Evolutionary conservation across 2,113 vertebrate species (phyloP), one percentile per base, ranked within the genome.

Genomic region (Bathybates hornii): DNA sequence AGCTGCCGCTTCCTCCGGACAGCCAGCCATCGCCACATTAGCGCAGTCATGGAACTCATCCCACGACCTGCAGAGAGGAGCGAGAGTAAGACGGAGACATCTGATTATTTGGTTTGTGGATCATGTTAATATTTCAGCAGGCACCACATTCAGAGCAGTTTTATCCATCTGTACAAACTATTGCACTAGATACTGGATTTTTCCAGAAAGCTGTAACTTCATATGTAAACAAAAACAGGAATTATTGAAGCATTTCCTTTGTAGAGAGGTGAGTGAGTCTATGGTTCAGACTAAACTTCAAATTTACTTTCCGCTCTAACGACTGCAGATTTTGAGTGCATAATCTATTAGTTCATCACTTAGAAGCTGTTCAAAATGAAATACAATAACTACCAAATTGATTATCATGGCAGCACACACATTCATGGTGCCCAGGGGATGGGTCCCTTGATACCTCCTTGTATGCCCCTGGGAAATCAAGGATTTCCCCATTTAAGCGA

Each of bases 31-130:
- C 10, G 97, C 98, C 80, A 91, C 73, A 2, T 96, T 98, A 59
- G 97, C 98, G 2, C 98, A 99, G 88, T 95, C 91, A 1, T 99
- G 98, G 91, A 99, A 99, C 7, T 97, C 96, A 8, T 99, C 98
- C 98, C 98, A 99, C 21, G 98, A 98, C 92, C 98, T 99, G 93
- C 79, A 91, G 84, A 85, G 66, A 90, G 81, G 84, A 7, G 89
- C 1, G 78, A 16, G 6, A 34, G 71, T 45, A 61, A 59, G 16
- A 34, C 0, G 7, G 78, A 41, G 13, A 41, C 8, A 8, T 14
- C n/a, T 38, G 3, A 80, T 83, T 45, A 76, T 43, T 29, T 2
- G 45, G 6, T 17, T n/a, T 10, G 50, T 12, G 50, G 50, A 36
- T 14, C 36, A 27, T 5, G 14, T 56, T 76, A 76, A 29, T 76